Evolutionary conservation across 2,113 vertebrate genomes (phyloP).

Genomic region (Prochilodus magdalenae): DNA sequence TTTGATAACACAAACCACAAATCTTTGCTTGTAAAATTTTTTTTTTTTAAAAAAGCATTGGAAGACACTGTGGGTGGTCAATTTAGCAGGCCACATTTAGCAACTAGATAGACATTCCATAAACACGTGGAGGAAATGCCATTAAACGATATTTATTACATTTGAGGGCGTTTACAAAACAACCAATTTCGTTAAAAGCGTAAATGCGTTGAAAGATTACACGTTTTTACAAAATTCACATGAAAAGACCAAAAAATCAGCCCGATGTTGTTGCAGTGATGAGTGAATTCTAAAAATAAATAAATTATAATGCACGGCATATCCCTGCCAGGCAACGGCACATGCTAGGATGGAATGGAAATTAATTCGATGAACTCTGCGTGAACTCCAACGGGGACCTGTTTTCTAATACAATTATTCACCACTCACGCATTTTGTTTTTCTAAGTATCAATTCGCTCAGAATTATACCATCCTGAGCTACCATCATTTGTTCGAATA

Average conservation of each 20-base stretch:
- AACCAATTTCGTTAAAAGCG: background rate
- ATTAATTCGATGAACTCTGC: conserved; percentile 74
- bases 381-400: conserved; percentile 69
- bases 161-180: background rate
- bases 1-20: background rate
- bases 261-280: background rate
- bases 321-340: conserved; percentile 61
- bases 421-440: conserved; percentile 56
- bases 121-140: too few species aligned
- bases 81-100: background rate
- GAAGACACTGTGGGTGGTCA: background rate
- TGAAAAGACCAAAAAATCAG: background rate
- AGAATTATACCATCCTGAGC: conserved; percentile 30
- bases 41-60: too few species aligned
- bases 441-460: conserved; percentile 34
- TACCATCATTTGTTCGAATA: conserved; percentile 34
- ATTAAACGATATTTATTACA: background rate
- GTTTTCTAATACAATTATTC: conserved; percentile 71
- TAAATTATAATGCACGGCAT: conserved; percentile 54
- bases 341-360: conserved; percentile 60
- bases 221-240: background rate
- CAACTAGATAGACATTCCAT: background rate
- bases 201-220: too few species aligned
- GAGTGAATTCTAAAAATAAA: conserved; percentile 21
- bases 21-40: background rate